A percentile compares a stretch with the other conserved stretches of the same genome.
phyloP scores from a whole-genome alignment of 2,797 vertebrate species.

The Thunnus albacares region DNA sequence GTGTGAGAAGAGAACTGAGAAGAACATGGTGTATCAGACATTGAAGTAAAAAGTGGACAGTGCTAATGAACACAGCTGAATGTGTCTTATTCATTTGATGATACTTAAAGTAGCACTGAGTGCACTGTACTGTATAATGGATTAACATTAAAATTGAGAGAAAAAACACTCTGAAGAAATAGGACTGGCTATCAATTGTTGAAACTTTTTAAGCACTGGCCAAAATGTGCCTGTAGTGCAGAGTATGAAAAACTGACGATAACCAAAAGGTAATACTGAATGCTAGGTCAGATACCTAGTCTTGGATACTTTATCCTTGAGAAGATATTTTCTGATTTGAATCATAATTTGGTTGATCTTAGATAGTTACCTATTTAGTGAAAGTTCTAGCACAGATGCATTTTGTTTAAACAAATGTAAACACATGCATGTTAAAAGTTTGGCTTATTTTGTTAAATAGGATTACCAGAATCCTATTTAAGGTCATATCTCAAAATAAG shows the following conservation, averaged over 20 bases:
- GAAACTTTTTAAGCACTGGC: neutral
- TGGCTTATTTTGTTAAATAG: neutral
- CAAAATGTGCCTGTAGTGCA: neutral
- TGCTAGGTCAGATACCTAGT: neutral
- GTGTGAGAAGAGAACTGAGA: constrained; percentile 32
- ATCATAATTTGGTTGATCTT: neutral
- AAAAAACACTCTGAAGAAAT: constrained; percentile 11
- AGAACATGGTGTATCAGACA: constrained; percentile 43
- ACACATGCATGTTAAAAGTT: neutral
- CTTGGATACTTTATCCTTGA: neutral
- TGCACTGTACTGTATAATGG: constrained; percentile 15
- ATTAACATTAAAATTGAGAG: constrained; percentile 45
- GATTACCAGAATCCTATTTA: neutral
- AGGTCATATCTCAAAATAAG: neutral
- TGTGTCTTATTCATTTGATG: constrained; percentile 53
- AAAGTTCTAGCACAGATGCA: neutral
- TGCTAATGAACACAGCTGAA: constrained; percentile 43
- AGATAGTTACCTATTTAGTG: neutral
- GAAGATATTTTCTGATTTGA: neutral
- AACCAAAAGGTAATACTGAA: neutral
- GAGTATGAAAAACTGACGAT: neutral
- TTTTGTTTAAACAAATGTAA: neutral
- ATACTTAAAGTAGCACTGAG: constrained; percentile 44
- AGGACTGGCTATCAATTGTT: neutral
- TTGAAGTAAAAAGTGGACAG: constrained; percentile 37